phyloP scores from a whole-genome alignment of 2,113 vertebrate genomes.

The Colistium nudipinnis region DNA sequence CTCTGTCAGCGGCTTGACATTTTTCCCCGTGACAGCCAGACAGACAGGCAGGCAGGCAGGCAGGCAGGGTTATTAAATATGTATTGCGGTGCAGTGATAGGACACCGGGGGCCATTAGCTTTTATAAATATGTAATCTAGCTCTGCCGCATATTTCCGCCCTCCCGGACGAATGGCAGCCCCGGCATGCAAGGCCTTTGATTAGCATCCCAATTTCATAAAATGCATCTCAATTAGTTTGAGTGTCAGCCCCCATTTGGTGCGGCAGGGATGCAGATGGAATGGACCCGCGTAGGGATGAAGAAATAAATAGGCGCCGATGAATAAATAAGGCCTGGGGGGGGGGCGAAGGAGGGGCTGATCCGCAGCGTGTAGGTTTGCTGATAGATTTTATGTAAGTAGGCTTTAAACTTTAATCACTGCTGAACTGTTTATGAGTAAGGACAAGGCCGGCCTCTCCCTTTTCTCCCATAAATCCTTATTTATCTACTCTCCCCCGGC shows the following conservation, averaged over 20 bases:
- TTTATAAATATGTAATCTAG: conserved; percentile 73
- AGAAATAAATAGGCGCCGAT: conserved; percentile 42
- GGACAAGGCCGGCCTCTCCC: conserved; percentile 2
- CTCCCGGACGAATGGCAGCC: conserved; percentile 35
- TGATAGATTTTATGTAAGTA: conserved; percentile 13
- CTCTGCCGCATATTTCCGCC: conserved; percentile 63
- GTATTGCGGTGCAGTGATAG: conserved; percentile 68
- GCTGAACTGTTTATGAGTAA: conserved; percentile 28
- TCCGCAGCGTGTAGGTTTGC: conserved; percentile 15
- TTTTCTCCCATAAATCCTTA: neutral
- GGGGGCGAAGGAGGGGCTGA: neutral
- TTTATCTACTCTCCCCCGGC: neutral
- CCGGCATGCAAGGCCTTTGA: conserved; percentile 59
- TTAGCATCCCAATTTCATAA: conserved; percentile 73
- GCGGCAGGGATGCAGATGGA: conserved; percentile 51
- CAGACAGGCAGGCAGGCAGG: conserved; percentile 57
- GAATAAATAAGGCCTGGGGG: neutral
- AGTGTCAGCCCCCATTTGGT: conserved; percentile 67
- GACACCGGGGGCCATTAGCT: conserved; percentile 70
- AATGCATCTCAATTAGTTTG: conserved; percentile 76
- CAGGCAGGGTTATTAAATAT: conserved; percentile 75
- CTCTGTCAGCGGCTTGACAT: conserved; percentile 54
- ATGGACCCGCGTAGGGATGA: conserved; percentile 40
- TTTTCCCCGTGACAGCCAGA: conserved; percentile 47
- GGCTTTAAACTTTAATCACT: conserved; percentile 39